Base-by-base conservation (phyloP, 2,113 vertebrate species). In the Cochlearius cochlearius region DNA sequence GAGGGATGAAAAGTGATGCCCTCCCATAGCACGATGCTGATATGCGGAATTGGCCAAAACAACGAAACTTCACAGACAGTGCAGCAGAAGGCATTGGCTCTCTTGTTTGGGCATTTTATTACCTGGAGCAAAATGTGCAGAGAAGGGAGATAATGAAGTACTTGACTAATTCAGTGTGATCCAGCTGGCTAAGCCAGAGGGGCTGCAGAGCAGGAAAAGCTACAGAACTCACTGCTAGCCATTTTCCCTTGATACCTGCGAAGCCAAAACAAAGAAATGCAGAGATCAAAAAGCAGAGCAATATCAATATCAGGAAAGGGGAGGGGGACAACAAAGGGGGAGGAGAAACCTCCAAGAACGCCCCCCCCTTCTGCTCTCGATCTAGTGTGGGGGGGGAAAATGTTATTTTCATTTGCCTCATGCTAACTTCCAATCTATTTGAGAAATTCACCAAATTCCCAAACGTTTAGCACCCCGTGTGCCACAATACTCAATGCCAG, bases 181-280 rank as follows among this genome's bases (percentile, higher is more conserved):
- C 98, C 99, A 99, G 99, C 99, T 99, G 99, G 98, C 98, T 98
- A 98, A 98, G 99, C 99, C 98, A 98, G 98, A 99, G 99, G 99
- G 98, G 97, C 98, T 98, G 97, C 96, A 84, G 97, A 98, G 96
- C 96, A 97, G 97, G 73, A 90, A 97, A 97, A 98, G 97, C 97
- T 94, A 83, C 94, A 98, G 97, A 98, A 98, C 98, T 98, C 98
- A 97, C 95, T 96, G 97, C 96, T 98, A 97, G 96, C 98, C 97
- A 80, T 97, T 98, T 98, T 97, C 97, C 97, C 97, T 93, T 85
- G 98, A 97, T 98, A 98, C 97, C 98, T 97, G 96, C 75, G 89
- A 98, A 98, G 97, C 97, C 98, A 97, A 98, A 98, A 98, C 98
- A 99, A 98, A 98, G 98, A 97, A 96, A 92, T 75, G 69, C 67